Evolutionary conservation across 2,888 invertebrate species (phyloP).

Genomic region (Tromatobia lineatoria): DNA sequence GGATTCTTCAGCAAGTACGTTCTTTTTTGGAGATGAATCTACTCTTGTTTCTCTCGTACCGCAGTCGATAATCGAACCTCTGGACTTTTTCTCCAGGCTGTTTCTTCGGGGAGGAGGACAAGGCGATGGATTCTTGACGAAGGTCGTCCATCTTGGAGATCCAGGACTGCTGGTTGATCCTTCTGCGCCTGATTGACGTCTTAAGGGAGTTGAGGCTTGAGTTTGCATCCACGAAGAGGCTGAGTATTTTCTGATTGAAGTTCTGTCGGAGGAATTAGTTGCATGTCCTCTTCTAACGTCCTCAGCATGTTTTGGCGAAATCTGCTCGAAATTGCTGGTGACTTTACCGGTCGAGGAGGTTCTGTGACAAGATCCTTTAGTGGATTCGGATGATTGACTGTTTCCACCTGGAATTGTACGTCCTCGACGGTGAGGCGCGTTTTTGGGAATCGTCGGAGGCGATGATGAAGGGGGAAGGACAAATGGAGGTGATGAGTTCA

Average conservation of each 20-base stretch:
- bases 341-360: slow-evolving; percentile 3
- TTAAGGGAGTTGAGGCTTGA: not conserved
- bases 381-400: not conserved
- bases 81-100: slow-evolving; percentile 18
- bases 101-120: slow-evolving; percentile 59
- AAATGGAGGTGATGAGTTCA: slow-evolving; percentile 1
- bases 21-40: slow-evolving; percentile 15
- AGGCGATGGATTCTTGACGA: slow-evolving; percentile 75
- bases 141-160: slow-evolving; percentile 76
- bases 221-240: slow-evolving; percentile 19
- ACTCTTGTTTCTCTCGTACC: not conserved
- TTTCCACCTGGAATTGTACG: slow-evolving; percentile 26
- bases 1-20: not conserved
- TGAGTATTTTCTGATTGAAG: slow-evolving; percentile 27
- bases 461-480: not conserved
- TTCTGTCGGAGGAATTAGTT: slow-evolving; percentile 71
- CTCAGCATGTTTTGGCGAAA: slow-evolving; percentile 1
- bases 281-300: slow-evolving; percentile 8
- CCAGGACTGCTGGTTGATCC: slow-evolving; percentile 67
- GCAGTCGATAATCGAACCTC: not conserved
- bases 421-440: not conserved
- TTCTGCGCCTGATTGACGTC: not conserved
- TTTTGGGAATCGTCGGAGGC: not conserved
- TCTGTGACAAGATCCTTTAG: not conserved
- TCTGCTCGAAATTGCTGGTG: not conserved